These are phyloP conservation scores for Manduca sexta DNA, from an alignment of 1,140 invertebrate species.

Conservation along the genomic window DNA sequence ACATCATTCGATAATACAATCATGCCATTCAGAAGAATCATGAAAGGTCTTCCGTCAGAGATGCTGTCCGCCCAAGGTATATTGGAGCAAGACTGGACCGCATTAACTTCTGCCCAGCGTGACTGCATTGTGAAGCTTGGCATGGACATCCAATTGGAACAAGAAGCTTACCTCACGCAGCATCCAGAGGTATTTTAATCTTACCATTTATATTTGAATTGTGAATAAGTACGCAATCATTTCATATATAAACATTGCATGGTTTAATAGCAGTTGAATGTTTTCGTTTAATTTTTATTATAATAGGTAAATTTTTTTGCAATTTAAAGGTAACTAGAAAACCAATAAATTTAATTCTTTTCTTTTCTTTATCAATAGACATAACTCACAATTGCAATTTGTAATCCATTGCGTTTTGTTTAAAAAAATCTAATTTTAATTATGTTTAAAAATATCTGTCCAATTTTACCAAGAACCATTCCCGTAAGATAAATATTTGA, in stretches of 20 bases:
- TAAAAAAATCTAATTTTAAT: too few relatives aligned
- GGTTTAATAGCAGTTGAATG: too few relatives aligned
- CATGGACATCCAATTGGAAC: slow-evolving; percentile 40
- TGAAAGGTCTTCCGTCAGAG: slow-evolving; percentile 34
- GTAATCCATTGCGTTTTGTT: too few relatives aligned
- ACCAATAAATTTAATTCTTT: neutral
- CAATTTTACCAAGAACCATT: too few relatives aligned
- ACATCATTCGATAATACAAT: too few relatives aligned
- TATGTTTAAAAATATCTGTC: too few relatives aligned
- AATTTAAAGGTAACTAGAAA: neutral
- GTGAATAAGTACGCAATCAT: neutral
- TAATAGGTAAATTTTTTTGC: too few relatives aligned
- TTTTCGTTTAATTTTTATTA: too few relatives aligned
- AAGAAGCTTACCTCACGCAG: slow-evolving; percentile 41
- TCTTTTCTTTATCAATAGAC: neutral
- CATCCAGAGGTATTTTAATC: slow-evolving; percentile 39
- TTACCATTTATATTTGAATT: neutral
- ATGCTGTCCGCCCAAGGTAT: slow-evolving; percentile 33
- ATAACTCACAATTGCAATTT: too few relatives aligned
- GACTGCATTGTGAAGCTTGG: slow-evolving; percentile 35
- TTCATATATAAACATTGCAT: too few relatives aligned
- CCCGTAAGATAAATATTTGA: too few relatives aligned
- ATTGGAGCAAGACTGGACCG: slow-evolving; percentile 29
- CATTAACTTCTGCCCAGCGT: slow-evolving; percentile 32
- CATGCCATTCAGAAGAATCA: slow-evolving; percentile 38